Percentiles rank a stretch among this genome's conserved stretches.
phyloP scores from a whole-genome alignment of 2,888 invertebrate species.

The Gastracanthus pulcherrimus region DNA sequence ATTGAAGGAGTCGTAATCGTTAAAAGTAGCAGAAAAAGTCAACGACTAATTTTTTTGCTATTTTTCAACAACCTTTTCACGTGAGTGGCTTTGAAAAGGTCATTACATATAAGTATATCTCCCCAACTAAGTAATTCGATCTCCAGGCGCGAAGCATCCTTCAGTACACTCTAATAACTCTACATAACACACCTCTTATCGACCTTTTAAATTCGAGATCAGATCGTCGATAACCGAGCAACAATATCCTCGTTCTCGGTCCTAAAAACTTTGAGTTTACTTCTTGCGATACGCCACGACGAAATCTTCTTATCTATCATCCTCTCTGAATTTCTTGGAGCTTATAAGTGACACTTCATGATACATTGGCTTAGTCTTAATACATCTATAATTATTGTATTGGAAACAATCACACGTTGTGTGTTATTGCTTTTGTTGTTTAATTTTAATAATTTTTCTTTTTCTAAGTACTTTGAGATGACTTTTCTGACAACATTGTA shows the following conservation, averaged over 20 bases:
- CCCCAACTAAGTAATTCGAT: neutral
- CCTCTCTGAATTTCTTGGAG: slow-evolving; percentile 13
- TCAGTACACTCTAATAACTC: neutral
- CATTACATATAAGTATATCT: slow-evolving; percentile 9
- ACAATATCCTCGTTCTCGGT: slow-evolving; percentile 11
- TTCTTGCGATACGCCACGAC: neutral
- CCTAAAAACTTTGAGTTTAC: neutral
- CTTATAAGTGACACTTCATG: neutral
- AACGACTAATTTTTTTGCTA: neutral
- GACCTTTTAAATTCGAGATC: slow-evolving; percentile 35
- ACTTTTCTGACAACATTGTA: neutral
- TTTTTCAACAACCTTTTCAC: neutral
- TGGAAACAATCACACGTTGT: neutral
- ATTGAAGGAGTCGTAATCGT: neutral
- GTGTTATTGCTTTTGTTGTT: neutral
- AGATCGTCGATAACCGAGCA: slow-evolving; percentile 9
- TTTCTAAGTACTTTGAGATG: neutral
- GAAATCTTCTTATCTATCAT: neutral
- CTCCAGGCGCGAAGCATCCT: slow-evolving; percentile 17
- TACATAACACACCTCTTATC: slow-evolving; percentile 6
- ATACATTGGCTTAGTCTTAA: neutral
- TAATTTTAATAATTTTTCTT: neutral
- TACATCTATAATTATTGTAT: neutral
- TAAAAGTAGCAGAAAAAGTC: neutral
- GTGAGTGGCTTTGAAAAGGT: neutral